phyloP scores from a whole-genome alignment of 2,797 vertebrate species.

The Sandelia bainsii region DNA sequence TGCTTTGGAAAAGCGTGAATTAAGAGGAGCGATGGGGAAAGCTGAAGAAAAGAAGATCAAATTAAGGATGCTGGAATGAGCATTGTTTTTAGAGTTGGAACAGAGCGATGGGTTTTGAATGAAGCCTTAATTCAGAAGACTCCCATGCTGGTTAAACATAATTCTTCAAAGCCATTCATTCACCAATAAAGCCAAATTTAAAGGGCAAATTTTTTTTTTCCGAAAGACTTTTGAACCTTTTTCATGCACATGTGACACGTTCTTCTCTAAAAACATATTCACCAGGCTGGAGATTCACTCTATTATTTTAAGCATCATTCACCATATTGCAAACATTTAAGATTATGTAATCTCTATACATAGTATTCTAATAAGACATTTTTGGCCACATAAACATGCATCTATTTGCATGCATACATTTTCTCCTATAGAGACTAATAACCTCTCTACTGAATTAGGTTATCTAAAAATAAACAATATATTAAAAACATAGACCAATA shows the following conservation, averaged over 20 bases:
- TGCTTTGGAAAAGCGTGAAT: conserved; percentile 78
- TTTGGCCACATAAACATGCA: too few species aligned
- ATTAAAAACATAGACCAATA: too few species aligned
- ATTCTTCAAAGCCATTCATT: conserved; percentile 26
- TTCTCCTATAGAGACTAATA: too few species aligned
- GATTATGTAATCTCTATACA: too few species aligned
- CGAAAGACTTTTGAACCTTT: not conserved
- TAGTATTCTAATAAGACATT: too few species aligned
- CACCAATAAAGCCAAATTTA: not conserved
- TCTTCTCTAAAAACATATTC: not conserved
- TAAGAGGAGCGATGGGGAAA: conserved; percentile 71
- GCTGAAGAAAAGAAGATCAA: conserved; percentile 71
- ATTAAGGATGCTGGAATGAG: conserved; percentile 71
- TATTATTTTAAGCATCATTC: not conserved
- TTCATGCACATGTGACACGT: not conserved
- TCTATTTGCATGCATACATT: too few species aligned
- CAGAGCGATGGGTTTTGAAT: conserved; percentile 40
- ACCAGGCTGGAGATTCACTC: not conserved
- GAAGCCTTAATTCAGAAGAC: conserved; percentile 59
- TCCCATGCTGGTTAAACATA: conserved; percentile 29
- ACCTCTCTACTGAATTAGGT: too few species aligned
- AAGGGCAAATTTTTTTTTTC: not conserved
- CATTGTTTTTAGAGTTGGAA: conserved; percentile 37
- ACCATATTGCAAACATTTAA: not conserved
- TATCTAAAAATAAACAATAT: too few species aligned